Evolutionary conservation across 2,888 invertebrate genomes (phyloP).

Genomic region (Linyphia triangularis): DNA sequence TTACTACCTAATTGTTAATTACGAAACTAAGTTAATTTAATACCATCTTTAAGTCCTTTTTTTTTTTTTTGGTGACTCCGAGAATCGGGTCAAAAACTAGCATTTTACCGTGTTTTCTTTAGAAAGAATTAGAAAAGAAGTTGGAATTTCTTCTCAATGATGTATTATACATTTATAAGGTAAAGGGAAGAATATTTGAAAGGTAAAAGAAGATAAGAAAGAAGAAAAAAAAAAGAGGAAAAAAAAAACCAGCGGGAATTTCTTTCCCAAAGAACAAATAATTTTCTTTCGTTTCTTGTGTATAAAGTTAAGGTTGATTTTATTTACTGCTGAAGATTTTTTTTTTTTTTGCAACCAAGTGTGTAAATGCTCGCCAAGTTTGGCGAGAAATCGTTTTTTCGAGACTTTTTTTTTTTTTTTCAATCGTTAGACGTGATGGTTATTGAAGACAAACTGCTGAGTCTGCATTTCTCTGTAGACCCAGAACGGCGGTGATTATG

Average conservation of each 20-base stretch:
- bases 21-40: constrained; percentile 72
- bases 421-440: too few species aligned
- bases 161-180: constrained; percentile 65
- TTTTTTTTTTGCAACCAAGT: background rate
- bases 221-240: background rate
- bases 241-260: background rate
- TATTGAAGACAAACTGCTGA: too few species aligned
- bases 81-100: constrained; percentile 42
- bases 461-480: too few species aligned
- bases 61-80: constrained; percentile 12
- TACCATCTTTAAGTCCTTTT: constrained; percentile 29
- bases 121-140: background rate
- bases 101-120: constrained; percentile 36
- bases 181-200: background rate
- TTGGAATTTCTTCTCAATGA: constrained; percentile 45
- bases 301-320: constrained; percentile 58
- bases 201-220: constrained; percentile 1
- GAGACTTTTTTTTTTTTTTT: background rate
- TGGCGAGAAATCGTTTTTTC: too few species aligned
- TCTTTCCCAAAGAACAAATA: constrained; percentile 56
- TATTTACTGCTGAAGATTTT: constrained; percentile 27
- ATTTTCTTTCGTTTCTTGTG: constrained; percentile 49
- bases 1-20: constrained; percentile 70
- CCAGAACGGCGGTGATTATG: too few species aligned
- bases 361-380: too few species aligned